Percentiles rank a stretch among this genome's conserved stretches.
phyloP scores from a whole-genome alignment of 2,113 vertebrate species.

The Eretmochelys imbricata region DNA sequence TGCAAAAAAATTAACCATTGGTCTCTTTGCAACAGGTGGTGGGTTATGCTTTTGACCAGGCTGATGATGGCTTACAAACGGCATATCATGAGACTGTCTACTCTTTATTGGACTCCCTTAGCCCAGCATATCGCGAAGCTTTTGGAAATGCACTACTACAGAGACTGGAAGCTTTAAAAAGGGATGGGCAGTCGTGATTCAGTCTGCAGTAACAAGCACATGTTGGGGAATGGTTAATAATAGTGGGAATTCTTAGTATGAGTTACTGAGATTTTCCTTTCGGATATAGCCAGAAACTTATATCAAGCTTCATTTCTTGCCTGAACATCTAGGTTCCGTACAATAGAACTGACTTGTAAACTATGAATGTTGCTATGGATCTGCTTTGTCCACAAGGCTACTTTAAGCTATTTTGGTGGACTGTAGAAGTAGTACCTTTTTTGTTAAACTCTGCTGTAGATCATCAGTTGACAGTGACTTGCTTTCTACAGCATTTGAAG shows the following conservation, averaged over 20 bases:
- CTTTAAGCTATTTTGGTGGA: neutral
- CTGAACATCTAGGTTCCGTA: conserved; percentile 20
- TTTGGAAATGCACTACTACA: conserved; percentile 95
- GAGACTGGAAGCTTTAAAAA: conserved; percentile 92
- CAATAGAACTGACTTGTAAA: neutral
- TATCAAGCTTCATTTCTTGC: conserved; percentile 50
- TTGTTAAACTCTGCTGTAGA: neutral
- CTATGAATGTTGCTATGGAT: conserved; percentile 38
- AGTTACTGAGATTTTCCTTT: conserved; percentile 20
- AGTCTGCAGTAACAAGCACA: neutral
- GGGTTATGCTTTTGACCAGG: conserved; percentile 91
- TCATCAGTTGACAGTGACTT: conserved; percentile 22
- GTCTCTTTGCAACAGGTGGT: conserved; percentile 85
- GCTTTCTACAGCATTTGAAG: neutral
- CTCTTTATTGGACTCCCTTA: conserved; percentile 94
- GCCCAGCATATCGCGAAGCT: conserved; percentile 95
- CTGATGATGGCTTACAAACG: conserved; percentile 85
- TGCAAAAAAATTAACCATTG: neutral
- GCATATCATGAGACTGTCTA: conserved; percentile 97
- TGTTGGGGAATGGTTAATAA: conserved; percentile 18
- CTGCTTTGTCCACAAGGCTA: conserved; percentile 15
- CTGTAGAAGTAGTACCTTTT: neutral
- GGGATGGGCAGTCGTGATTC: conserved; percentile 84
- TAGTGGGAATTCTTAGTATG: neutral
- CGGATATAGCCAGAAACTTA: neutral